These are phyloP conservation scores for Trichonephila clavata DNA, from an alignment of 1,140 invertebrate genomes.

Conservation along the genomic window DNA sequence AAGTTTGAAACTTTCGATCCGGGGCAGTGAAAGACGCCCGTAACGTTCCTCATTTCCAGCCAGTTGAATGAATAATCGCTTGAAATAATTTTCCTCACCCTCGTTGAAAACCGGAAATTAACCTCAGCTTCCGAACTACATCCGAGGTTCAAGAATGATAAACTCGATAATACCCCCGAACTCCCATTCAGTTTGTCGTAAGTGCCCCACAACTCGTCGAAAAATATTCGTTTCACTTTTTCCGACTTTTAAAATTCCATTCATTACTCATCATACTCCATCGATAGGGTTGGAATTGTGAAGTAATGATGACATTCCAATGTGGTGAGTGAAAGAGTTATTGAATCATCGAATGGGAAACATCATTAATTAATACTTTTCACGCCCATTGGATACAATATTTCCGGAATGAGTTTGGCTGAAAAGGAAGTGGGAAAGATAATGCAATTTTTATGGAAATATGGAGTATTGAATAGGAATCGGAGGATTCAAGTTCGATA, in stretches of 20 bases:
- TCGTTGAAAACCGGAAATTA: conserved; percentile 53
- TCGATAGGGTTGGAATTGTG: not conserved
- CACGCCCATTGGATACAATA: not conserved
- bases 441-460: not conserved
- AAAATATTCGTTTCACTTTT: conserved; percentile 46
- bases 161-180: conserved; percentile 51
- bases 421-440: not conserved
- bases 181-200: conserved; percentile 40
- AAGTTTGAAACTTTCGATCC: conserved; percentile 10
- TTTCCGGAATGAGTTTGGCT: not conserved
- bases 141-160: conserved; percentile 37
- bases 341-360: conserved; percentile 16
- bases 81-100: conserved; percentile 36
- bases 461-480: no score
- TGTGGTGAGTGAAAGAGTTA: conserved; percentile 17
- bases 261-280: not conserved
- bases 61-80: conserved; percentile 29
- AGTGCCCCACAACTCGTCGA: conserved; percentile 3
- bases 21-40: not conserved
- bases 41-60: not conserved
- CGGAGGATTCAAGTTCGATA: no score
- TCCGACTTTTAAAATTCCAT: conserved; percentile 47
- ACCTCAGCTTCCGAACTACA: conserved; percentile 32
- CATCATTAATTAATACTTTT: conserved; percentile 19
- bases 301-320: conserved; percentile 14